Base-by-base conservation (phyloP, 2,797 vertebrate genomes). In the Falco biarmicus region DNA sequence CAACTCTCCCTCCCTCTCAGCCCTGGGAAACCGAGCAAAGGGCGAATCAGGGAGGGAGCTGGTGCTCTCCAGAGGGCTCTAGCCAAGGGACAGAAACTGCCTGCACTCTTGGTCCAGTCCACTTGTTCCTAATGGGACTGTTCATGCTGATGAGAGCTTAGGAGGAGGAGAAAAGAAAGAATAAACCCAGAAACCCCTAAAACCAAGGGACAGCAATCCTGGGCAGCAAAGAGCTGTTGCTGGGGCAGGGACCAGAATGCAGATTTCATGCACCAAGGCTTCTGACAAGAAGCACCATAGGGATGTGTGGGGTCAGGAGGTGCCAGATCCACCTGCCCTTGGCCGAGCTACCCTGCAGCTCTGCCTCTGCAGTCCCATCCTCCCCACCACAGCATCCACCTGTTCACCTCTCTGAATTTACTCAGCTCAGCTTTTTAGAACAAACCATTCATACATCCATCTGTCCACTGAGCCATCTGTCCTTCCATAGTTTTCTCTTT, bases 221-320 rank as follows among this genome's bases (percentile, higher is more conserved):
- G 4, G 1, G 56, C 9, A 70, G 64, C 70, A 77, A 48, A 45
- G 18, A 31, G 1, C 1, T 2, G 0, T 19, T 5, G 0, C 43
- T 29, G 37, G 32, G 45, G 19, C 26, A 64, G 61, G 15, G 45
- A 37, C 26, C 47, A n/a, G 63, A 8, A 3, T 7, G 15, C 47
- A 73, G 39, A 81, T 43, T 92, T 81, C 53, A 57, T 43, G 47
- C 29, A 45, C 53, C 32, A 37, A 78, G 47, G 51, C n/a, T 63
- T 50, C 53, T 45, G 51, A 69, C 20, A 83, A 74, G 60, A 74
- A 89, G 54, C 37, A 43, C 53, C 26, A 7, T 3, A 21, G 37
- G 14, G 37, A 34, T 4, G 4, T 14, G 41, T 32, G 25, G n/a
- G 20, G 34, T 32, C 0, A 0, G 64, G 43, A 64, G 32, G 29